Conservation (phyloP, 2,113 vertebrate species). For the Bos javanicus region DNA sequence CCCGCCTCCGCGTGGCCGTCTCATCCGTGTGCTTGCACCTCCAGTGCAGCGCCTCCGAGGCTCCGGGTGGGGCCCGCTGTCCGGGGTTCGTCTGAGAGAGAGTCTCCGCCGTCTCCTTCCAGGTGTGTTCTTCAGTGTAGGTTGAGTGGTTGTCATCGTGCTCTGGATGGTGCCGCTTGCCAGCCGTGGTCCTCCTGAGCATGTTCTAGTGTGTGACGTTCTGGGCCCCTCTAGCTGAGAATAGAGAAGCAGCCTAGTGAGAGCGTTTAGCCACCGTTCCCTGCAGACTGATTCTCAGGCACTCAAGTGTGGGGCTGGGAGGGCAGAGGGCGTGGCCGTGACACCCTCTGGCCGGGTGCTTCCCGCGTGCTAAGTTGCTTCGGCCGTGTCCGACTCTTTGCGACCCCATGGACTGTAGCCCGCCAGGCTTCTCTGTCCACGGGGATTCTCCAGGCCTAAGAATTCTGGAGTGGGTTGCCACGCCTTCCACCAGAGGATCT, state of each 20-base stretch:
- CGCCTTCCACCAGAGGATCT: background rate
- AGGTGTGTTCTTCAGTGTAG: accelerated
- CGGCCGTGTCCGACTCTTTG: background rate
- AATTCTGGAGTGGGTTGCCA: background rate
- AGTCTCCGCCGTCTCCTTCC: accelerated
- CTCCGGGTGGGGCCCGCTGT: background rate
- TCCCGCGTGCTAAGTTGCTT: background rate
- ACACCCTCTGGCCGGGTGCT: accelerated
- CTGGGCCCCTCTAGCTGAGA: background rate
- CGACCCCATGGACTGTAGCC: background rate
- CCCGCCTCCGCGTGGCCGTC: accelerated
- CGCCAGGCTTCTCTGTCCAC: accelerated
- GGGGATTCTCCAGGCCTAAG: background rate
- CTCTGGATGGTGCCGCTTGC: accelerated
- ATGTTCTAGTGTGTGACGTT: background rate
- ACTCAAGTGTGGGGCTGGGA: background rate
- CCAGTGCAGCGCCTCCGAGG: background rate
- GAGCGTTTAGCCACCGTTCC: accelerated
- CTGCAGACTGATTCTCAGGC: background rate
- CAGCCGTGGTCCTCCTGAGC: background rate
- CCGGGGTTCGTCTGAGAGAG: background rate
- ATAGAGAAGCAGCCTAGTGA: accelerated
- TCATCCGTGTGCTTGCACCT: accelerated
- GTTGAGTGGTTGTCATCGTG: accelerated
- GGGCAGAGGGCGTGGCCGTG: accelerated